Evolutionary conservation across 2,113 vertebrate species (phyloP).

Genomic region (Seriola quinqueradiata): DNA sequence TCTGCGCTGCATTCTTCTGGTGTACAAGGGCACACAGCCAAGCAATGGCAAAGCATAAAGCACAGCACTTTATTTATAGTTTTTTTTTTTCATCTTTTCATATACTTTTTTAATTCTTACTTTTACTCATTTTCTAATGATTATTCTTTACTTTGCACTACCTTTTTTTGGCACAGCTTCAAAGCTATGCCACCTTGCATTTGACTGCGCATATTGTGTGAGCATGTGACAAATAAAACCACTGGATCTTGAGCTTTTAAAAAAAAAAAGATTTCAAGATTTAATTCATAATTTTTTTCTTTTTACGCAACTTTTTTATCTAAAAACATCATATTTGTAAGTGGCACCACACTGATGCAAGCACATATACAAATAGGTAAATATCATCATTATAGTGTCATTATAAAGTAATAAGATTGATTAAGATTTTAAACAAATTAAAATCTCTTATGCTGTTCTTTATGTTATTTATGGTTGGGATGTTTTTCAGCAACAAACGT

Average conservation of each 20-base stretch:
- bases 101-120: not conserved
- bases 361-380: too few species aligned
- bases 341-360: not conserved
- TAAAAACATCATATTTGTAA: not conserved
- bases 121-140: not conserved
- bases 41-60: not conserved
- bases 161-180: not conserved
- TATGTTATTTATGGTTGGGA: too few species aligned
- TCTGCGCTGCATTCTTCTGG: not conserved
- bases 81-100: not conserved
- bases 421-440: too few species aligned
- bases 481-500: too few species aligned
- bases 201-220: not conserved
- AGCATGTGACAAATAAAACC: not conserved
- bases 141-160: not conserved
- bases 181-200: not conserved
- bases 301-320: not conserved
- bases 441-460: too few species aligned
- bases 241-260: not conserved
- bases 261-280: not conserved
- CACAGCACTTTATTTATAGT: not conserved
- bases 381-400: too few species aligned
- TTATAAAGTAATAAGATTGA: too few species aligned
- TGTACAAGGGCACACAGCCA: not conserved
- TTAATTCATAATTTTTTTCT: not conserved